Percentiles rank a stretch among this genome's conserved stretches.
Conservation (phyloP, 2,888 invertebrate species). For the Pterobdella sp. region DNA sequence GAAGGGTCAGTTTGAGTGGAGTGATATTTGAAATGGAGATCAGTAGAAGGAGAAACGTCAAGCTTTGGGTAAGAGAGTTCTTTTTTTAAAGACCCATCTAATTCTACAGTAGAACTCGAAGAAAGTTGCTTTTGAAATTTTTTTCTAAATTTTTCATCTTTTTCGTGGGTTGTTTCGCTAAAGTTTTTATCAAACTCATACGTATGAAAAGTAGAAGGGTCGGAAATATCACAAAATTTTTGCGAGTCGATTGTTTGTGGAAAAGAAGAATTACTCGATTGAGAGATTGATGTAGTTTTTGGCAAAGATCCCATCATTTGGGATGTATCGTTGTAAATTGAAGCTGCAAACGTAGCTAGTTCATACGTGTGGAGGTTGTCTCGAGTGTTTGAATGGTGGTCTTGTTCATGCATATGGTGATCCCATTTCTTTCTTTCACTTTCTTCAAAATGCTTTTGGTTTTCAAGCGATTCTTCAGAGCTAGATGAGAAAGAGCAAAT, state of each 20-base stretch:
- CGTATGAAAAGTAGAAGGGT: neutral
- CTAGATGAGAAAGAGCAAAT: constrained; percentile 21
- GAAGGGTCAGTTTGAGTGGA: neutral
- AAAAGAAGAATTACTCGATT: neutral
- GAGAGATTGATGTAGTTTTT: neutral
- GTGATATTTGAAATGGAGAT: neutral
- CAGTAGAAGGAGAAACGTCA: constrained; percentile 50
- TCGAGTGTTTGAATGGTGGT: neutral
- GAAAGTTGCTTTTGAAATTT: no score
- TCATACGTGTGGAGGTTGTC: constrained; percentile 39
- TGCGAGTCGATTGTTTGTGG: neutral
- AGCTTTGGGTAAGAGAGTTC: constrained; percentile 52
- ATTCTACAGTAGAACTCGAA: constrained; percentile 40
- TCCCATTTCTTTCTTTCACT: neutral
- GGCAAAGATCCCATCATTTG: constrained; percentile 44
- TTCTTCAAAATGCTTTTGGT: neutral
- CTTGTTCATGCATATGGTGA: neutral
- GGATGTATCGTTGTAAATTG: constrained; percentile 48
- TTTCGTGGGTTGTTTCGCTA: neutral
- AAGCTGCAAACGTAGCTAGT: constrained; percentile 48
- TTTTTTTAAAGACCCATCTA: constrained; percentile 52
- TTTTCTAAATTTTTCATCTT: no score
- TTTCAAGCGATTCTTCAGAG: constrained; percentile 17
- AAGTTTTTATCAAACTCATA: neutral
- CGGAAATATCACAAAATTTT: no score